phyloP scores from a whole-genome alignment of 1,140 invertebrate genomes.

The Trypoxylus dichotomus region DNA sequence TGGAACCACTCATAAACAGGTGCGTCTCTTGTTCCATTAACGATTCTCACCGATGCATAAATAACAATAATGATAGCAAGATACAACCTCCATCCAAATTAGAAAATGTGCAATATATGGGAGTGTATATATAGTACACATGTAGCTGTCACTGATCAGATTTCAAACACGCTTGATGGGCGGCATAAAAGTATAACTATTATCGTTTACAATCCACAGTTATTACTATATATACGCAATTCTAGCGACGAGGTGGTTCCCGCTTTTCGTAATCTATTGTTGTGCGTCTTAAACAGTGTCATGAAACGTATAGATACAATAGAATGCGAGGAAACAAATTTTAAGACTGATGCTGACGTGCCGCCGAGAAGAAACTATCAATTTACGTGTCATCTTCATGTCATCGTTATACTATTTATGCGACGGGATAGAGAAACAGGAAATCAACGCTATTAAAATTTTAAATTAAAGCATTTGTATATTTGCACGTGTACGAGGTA shows the following conservation, averaged over 20 bases:
- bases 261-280: slow-evolving; percentile 4
- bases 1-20: neutral
- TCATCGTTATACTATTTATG: neutral
- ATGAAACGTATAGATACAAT: neutral
- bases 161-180: neutral
- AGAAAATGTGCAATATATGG: neutral
- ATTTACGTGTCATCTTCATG: slow-evolving; percentile 19
- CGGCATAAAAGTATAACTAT: neutral
- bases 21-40: neutral
- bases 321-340: slow-evolving; percentile 1
- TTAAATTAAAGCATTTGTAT: slow-evolving; percentile 2
- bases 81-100: neutral
- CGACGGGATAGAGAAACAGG: neutral
- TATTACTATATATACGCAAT: neutral
- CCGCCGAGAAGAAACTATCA: neutral
- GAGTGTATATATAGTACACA: neutral
- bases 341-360: neutral
- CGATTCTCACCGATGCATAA: neutral
- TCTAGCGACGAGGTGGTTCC: neutral
- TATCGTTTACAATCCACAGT: neutral
- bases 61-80: neutral
- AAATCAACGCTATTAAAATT: neutral
- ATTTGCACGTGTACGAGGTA: neutral
- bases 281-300: neutral
- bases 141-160: neutral